These are phyloP conservation scores for Physella acuta DNA, from an alignment of 1,140 invertebrate species.

Conservation along the genomic window DNA sequence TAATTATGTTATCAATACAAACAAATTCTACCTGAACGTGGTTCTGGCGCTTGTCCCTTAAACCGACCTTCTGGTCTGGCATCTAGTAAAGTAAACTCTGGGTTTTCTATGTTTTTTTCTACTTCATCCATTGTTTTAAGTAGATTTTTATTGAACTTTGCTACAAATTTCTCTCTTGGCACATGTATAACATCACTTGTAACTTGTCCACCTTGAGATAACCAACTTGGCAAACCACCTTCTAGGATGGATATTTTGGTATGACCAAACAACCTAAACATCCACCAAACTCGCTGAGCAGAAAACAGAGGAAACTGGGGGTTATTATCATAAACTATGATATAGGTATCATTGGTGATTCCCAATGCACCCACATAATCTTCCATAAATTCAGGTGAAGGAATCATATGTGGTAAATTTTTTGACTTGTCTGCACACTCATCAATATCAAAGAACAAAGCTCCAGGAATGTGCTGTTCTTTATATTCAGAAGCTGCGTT, in stretches of 20 bases:
- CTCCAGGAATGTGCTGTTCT: slow-evolving; percentile 51
- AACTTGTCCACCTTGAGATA: slow-evolving; percentile 26
- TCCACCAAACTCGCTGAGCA: slow-evolving; percentile 56
- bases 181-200: slow-evolving; percentile 27
- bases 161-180: slow-evolving; percentile 34
- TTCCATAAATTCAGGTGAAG: slow-evolving; percentile 44
- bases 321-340: slow-evolving; percentile 56
- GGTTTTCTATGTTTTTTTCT: slow-evolving; percentile 32
- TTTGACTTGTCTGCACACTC: slow-evolving; percentile 44
- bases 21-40: slow-evolving; percentile 41
- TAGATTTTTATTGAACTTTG: slow-evolving; percentile 33
- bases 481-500: slow-evolving; percentile 41
- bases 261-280: slow-evolving; percentile 53
- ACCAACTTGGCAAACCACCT: slow-evolving; percentile 53
- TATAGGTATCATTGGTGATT: slow-evolving; percentile 50
- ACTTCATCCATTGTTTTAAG: slow-evolving; percentile 50
- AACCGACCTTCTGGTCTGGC: slow-evolving; percentile 48
- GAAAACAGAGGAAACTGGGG: slow-evolving; percentile 49
- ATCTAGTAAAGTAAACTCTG: slow-evolving; percentile 45
- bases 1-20: background rate
- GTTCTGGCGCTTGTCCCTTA: slow-evolving; percentile 49
- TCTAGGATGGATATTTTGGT: slow-evolving; percentile 47
- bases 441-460: slow-evolving; percentile 54
- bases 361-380: slow-evolving; percentile 51
- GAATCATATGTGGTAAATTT: slow-evolving; percentile 45